Conservation (phyloP, 2,797 vertebrate species). For the Acrocephalus scirpaceus region DNA sequence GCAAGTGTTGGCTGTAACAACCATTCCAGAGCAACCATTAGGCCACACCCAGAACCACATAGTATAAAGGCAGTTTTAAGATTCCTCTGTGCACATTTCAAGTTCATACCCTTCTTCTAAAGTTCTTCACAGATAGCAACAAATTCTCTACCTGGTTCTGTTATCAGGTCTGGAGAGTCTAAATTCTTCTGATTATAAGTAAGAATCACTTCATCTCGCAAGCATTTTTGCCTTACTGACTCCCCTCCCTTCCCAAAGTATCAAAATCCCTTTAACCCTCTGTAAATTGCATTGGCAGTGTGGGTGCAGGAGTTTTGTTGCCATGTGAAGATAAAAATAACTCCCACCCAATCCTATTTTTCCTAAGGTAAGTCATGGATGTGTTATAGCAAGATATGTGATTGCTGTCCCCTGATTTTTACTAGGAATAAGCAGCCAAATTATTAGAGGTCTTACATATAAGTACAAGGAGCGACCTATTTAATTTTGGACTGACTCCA, state of each 20-base stretch:
- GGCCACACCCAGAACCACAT: not conserved
- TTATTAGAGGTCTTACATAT: not conserved
- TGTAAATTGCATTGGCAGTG: not conserved
- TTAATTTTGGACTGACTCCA: not conserved
- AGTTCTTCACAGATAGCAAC: not conserved
- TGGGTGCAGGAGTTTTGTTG: not conserved
- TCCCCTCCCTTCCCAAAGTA: not conserved
- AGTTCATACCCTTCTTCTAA: not conserved
- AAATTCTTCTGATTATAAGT: conserved; percentile 9
- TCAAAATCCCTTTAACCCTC: not conserved
- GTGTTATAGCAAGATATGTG: not conserved
- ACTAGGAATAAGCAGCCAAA: not conserved
- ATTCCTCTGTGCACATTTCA: not conserved
- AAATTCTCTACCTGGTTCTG: not conserved
- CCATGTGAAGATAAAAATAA: conserved; percentile 17
- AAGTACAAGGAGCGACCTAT: not conserved
- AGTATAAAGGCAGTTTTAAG: not conserved
- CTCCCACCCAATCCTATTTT: conserved; percentile 5
- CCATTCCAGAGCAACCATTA: not conserved
- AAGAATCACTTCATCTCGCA: not conserved
- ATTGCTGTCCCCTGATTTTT: not conserved
- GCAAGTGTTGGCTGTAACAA: not conserved
- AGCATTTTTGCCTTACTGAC: not conserved
- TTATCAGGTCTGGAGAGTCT: not conserved
- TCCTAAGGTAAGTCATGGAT: conserved; percentile 9